Conservation (phyloP, 2,888 invertebrate species). For the Acronicta alni region DNA sequence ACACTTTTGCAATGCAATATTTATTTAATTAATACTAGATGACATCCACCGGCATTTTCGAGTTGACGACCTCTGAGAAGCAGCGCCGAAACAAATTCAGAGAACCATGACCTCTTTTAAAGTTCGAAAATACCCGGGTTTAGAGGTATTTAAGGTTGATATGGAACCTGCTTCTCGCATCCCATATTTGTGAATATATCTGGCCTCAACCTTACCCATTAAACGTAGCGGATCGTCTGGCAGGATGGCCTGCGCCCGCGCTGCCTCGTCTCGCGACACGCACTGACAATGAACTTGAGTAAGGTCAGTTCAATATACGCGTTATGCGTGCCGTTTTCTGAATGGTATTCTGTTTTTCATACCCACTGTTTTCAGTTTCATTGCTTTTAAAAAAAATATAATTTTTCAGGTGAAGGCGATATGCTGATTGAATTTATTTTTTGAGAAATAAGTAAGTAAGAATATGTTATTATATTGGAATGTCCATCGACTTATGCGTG, state of each 20-base stretch:
- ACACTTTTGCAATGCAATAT: too few species aligned
- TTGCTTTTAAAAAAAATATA: not conserved
- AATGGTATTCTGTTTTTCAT: not conserved
- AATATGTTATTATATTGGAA: too few species aligned
- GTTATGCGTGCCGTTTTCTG: not conserved
- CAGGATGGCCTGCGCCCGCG: slow-evolving; percentile 31
- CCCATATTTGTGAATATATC: not conserved
- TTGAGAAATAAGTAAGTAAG: too few species aligned
- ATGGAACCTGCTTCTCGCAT: not conserved
- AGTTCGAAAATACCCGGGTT: too few species aligned
- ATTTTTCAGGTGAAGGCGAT: too few species aligned
- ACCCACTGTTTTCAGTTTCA: not conserved
- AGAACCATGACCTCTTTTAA: too few species aligned
- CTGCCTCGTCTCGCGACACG: slow-evolving; percentile 14
- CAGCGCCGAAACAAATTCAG: too few species aligned
- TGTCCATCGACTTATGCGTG: too few species aligned
- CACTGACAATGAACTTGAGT: slow-evolving; percentile 71
- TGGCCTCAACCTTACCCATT: slow-evolving; percentile 47
- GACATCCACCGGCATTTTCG: too few species aligned
- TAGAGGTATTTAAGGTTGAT: not conserved
- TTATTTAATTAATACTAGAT: too few species aligned
- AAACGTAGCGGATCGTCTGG: slow-evolving; percentile 33
- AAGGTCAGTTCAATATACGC: slow-evolving; percentile 66
- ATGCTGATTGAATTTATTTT: too few species aligned
- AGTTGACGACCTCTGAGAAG: too few species aligned